Evolutionary conservation across 2,888 invertebrate species (phyloP).

Genomic region (Cheilosia vernalis): DNA sequence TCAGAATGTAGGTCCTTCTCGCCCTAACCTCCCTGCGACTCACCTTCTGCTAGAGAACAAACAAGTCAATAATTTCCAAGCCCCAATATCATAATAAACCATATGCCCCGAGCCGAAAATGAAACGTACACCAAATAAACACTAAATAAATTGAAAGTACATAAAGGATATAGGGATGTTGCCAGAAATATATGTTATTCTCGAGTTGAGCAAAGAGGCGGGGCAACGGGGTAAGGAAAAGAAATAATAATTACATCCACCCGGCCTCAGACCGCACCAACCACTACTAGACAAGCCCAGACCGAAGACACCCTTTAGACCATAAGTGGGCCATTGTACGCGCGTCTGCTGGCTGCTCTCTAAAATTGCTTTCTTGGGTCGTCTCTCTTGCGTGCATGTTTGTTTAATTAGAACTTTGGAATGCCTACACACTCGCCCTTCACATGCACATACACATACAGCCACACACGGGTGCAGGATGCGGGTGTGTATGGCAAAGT

Average conservation of each 20-base stretch:
- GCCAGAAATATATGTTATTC: slow-evolving; percentile 66
- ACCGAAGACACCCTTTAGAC: slow-evolving; percentile 22
- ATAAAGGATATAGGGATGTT: slow-evolving; percentile 67
- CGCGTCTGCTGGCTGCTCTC: slow-evolving; percentile 49
- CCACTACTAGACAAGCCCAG: neutral
- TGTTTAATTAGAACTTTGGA: slow-evolving; percentile 74
- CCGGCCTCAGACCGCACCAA: slow-evolving; percentile 52
- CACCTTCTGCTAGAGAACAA: slow-evolving; percentile 36
- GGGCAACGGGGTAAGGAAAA: neutral
- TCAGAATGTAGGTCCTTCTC: neutral
- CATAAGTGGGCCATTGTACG: slow-evolving; percentile 60
- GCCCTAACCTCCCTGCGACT: slow-evolving; percentile 9
- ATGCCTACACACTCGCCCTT: slow-evolving; percentile 31
- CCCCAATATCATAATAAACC: slow-evolving; percentile 46
- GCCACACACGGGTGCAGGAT: neutral
- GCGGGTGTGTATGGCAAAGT: slow-evolving; percentile 21
- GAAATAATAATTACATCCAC: slow-evolving; percentile 52
- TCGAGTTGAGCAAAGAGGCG: slow-evolving; percentile 35
- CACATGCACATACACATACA: neutral
- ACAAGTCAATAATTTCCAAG: slow-evolving; percentile 25
- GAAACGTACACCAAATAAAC: slow-evolving; percentile 72
- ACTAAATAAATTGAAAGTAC: slow-evolving; percentile 74
- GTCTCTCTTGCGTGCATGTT: slow-evolving; percentile 53
- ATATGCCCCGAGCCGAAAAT: slow-evolving; percentile 58
- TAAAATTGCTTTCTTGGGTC: slow-evolving; percentile 67